Conservation (phyloP, 2,797 vertebrate species). For the Pipistrellus pygmaeus region DNA sequence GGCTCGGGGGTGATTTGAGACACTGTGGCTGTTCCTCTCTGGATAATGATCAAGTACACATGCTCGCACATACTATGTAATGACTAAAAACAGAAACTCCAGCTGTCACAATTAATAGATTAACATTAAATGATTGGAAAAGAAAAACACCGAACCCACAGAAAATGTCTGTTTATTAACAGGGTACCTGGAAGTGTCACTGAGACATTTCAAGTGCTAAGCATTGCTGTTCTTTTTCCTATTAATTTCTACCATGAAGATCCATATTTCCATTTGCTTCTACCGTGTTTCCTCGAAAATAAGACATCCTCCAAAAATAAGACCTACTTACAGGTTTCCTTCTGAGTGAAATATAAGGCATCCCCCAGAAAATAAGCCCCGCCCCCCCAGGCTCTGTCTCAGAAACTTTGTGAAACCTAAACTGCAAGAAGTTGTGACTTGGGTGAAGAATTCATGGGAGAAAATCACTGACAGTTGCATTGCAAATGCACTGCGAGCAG, state of each 20-base stretch:
- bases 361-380: no score
- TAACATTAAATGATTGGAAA: background rate
- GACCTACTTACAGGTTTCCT: no score
- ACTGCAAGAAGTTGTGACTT: no score
- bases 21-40: constrained; percentile 20
- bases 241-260: constrained; percentile 12
- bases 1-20: constrained; percentile 21
- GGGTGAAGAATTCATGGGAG: no score
- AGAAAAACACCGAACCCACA: constrained; percentile 53
- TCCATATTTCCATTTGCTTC: background rate
- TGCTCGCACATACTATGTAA: background rate
- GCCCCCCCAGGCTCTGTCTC: no score
- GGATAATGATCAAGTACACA: background rate
- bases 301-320: no score
- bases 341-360: no score
- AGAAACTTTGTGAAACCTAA: no score
- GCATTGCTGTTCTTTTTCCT: background rate
- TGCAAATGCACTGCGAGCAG: no score
- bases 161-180: constrained; percentile 56
- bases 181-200: constrained; percentile 21
- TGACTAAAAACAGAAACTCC: constrained; percentile 66
- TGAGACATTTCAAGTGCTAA: constrained; percentile 42
- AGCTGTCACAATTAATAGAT: constrained; percentile 54
- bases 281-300: no score
- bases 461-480: no score